Base-by-base conservation (phyloP, 2,797 vertebrate species). In the Podarcis siculus region DNA sequence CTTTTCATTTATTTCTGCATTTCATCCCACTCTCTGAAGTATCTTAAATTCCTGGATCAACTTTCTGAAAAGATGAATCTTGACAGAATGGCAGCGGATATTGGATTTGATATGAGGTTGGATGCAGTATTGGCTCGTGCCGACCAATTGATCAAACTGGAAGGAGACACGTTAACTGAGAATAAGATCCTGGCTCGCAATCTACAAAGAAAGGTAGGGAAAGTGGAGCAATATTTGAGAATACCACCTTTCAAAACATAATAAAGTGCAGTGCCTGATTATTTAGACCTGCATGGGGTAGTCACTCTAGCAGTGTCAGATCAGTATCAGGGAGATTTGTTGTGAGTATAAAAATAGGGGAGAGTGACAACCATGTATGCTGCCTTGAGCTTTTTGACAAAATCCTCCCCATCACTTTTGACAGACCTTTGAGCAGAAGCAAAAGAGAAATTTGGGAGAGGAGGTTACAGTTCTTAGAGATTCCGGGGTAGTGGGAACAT, bases 191-290 rank as follows among this genome's bases (percentile, higher is more conserved):
- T 97, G 6, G 96, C 96, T 55, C 97, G 97, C 89, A 98, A 92
- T 92, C 96, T 99, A 79, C 98, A 98, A 95, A 96, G 98, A 87
- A 98, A 99, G 98, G 98, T 99, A 96, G n/a, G 87, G n/a, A 86
- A 89, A 90, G 79, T 39, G 45, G n/a, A 55, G 27, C 55, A 75
- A 8, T 15, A 61, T 81, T 73, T 42, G 10, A 75, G 35, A 81
- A 73, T 79, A 23, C n/a, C 10, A 77, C 39, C 21, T 27, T 12
- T 49, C 3, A 15, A 66, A 39, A 37, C 21, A 67, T 8, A 76
- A 35, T 7, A 23, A 45, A 0, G 23, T 6, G n/a, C 61, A 76
- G 1, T 30, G 19, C 12, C 64, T 76, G 72, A n/a, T n/a, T 15
- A 4, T 83, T 79, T 25, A 80, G 19, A 81, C 2, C 8, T 17